Percentiles rank a stretch among this genome's conserved stretches.
phyloP scores from a whole-genome alignment of 2,888 invertebrate species.

The Geophilus truncorum region DNA sequence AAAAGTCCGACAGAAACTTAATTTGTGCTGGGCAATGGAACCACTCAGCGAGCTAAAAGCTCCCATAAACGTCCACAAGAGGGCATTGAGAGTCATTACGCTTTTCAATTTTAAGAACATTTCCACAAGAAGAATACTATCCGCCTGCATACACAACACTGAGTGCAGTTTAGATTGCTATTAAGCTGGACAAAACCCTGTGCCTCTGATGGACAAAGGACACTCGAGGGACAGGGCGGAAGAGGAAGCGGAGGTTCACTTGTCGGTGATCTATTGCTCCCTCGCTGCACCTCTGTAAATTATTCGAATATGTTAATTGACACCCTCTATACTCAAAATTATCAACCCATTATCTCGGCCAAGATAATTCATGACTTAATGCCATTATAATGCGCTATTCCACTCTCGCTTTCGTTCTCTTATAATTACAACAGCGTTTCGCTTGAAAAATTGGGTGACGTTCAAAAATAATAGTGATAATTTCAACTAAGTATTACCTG shows the following conservation, averaged over 20 bases:
- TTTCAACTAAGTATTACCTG: no score
- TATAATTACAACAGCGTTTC: no score
- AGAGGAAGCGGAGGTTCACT: conserved; percentile 3
- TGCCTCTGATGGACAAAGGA: conserved; percentile 25
- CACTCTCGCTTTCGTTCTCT: no score
- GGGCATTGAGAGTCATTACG: conserved; percentile 27
- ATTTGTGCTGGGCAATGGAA: conserved; percentile 27
- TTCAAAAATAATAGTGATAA: no score
- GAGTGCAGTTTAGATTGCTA: conserved; percentile 20
- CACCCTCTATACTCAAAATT: not conserved
- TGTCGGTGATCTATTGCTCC: conserved; percentile 17
- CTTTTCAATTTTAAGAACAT: conserved; percentile 27
- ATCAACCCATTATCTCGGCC: not conserved
- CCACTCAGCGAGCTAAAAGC: conserved; percentile 27
- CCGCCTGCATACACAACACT: conserved; percentile 25
- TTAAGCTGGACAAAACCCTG: conserved; percentile 17
- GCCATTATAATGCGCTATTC: not conserved
- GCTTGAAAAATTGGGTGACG: not conserved
- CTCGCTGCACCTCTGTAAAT: not conserved
- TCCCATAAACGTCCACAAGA: conserved; percentile 27
- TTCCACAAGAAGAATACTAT: conserved; percentile 25
- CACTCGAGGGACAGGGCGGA: conserved; percentile 25
- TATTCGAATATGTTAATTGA: conserved; percentile 15
- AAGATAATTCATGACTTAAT: conserved; percentile 8
- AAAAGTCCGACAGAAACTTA: conserved; percentile 27